These are phyloP conservation scores for Clistopyga incitator DNA, from an alignment of 2,888 invertebrate genomes.

Conservation along the genomic window DNA sequence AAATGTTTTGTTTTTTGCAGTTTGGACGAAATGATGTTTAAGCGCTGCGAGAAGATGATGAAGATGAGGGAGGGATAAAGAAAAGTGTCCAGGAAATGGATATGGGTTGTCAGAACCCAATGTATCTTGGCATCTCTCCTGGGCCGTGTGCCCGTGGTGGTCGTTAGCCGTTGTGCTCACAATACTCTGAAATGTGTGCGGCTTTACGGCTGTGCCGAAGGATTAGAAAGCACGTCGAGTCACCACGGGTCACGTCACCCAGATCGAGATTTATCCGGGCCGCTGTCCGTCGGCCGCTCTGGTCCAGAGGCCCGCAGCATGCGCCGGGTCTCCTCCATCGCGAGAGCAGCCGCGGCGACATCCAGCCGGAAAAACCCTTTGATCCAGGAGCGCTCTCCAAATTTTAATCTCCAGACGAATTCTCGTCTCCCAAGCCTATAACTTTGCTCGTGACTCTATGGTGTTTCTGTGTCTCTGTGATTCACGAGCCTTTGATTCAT, in stretches of 20 bases:
- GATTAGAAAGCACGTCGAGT: conserved; percentile 77
- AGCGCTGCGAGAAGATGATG: conserved; percentile 10
- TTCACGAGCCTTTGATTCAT: not conserved
- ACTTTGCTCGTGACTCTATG: not conserved
- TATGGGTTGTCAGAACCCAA: conserved; percentile 56
- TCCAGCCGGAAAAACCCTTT: conserved; percentile 36
- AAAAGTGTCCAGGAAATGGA: conserved; percentile 46
- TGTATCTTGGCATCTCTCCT: conserved; percentile 52
- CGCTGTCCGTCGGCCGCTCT: conserved; percentile 67
- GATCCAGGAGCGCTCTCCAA: conserved; percentile 41
- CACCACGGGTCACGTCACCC: conserved; percentile 74
- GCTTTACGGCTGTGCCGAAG: conserved; percentile 67
- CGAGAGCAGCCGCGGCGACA: not conserved
- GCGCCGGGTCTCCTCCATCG: conserved; percentile 21
- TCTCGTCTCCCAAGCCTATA: conserved; percentile 21
- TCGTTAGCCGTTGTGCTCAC: not conserved
- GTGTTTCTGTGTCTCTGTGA: not conserved
- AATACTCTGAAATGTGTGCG: conserved; percentile 5
- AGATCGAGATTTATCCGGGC: conserved; percentile 76
- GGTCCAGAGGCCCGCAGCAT: conserved; percentile 63
- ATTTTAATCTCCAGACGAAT: conserved; percentile 48
- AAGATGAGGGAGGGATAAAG: conserved; percentile 2
- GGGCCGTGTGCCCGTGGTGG: conserved; percentile 18
- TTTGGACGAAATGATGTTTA: conserved; percentile 18
- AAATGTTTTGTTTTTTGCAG: not conserved